Percentiles rank a stretch among this genome's conserved stretches.
Conservation (phyloP, 1,140 invertebrate species). For the Bombyx mandarina region DNA sequence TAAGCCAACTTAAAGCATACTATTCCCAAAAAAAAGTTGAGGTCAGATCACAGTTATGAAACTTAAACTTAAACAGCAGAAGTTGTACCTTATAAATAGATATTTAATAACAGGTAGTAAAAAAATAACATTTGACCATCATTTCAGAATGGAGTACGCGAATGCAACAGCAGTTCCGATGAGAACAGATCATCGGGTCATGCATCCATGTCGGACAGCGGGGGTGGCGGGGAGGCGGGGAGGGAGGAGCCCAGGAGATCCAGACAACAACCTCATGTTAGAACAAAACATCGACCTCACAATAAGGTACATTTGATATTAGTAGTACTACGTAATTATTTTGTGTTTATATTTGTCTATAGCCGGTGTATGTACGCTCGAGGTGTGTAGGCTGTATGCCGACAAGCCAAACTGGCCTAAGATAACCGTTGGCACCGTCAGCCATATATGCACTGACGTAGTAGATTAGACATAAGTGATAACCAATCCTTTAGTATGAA, state of each 20-base stretch:
- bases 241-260: constrained; percentile 69
- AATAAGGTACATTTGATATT: constrained; percentile 42
- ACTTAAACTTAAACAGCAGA: background rate
- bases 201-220: constrained; percentile 91
- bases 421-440: too few species aligned
- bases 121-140: background rate
- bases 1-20: background rate
- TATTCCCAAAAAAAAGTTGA: background rate
- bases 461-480: too few species aligned
- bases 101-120: background rate
- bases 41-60: background rate
- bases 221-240: constrained; percentile 75
- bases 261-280: constrained; percentile 74
- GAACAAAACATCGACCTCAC: constrained; percentile 71
- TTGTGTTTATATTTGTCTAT: constrained; percentile 4
- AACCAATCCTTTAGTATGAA: too few species aligned
- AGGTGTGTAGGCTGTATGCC: too few species aligned
- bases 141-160: constrained; percentile 78
- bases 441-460: too few species aligned
- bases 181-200: constrained; percentile 91
- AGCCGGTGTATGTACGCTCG: too few species aligned
- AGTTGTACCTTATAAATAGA: background rate
- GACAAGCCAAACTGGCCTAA: too few species aligned
- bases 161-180: constrained; percentile 89
- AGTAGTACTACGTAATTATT: background rate